Evolutionary conservation across 2,113 vertebrate species (phyloP).

Genomic region (Azemiops feae): DNA sequence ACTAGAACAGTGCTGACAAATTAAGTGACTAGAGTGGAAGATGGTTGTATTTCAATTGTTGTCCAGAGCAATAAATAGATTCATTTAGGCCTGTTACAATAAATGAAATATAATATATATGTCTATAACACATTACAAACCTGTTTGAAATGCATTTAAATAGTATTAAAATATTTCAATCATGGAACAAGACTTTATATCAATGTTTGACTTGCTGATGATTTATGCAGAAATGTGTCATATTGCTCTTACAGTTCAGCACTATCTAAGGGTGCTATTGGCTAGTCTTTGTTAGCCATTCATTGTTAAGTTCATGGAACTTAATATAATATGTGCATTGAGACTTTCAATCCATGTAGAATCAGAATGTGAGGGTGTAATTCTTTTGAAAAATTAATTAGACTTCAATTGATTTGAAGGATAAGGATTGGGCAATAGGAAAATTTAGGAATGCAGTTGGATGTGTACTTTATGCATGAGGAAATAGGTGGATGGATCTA

Average conservation of each 20-base stretch:
- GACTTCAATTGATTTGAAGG: not conserved
- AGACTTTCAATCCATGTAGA: not conserved
- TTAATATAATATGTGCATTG: not conserved
- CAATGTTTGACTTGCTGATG: slow-evolving; percentile 47
- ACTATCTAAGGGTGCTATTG: slow-evolving; percentile 3
- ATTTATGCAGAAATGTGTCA: slow-evolving; percentile 24
- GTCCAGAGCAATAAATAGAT: slow-evolving; percentile 50
- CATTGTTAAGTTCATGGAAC: not conserved
- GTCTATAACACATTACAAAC: slow-evolving; percentile 62
- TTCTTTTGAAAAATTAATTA: not conserved
- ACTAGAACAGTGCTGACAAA: slow-evolving; percentile 56
- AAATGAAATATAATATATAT: slow-evolving; percentile 47
- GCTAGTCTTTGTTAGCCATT: slow-evolving; percentile 26
- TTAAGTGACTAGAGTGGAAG: slow-evolving; percentile 56
- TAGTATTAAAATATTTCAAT: slow-evolving; percentile 57
- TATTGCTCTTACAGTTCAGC: not conserved
- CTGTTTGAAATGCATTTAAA: slow-evolving; percentile 59
- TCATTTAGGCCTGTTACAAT: slow-evolving; percentile 37
- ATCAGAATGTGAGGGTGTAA: not conserved
- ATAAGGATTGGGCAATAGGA: not conserved
- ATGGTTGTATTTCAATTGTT: slow-evolving; percentile 60
- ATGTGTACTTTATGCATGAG: not conserved
- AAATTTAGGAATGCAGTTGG: not conserved
- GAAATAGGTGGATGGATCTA: not conserved
- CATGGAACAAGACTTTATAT: slow-evolving; percentile 25